Conservation (phyloP, 1,140 invertebrate genomes). For the Asobara japonica region DNA sequence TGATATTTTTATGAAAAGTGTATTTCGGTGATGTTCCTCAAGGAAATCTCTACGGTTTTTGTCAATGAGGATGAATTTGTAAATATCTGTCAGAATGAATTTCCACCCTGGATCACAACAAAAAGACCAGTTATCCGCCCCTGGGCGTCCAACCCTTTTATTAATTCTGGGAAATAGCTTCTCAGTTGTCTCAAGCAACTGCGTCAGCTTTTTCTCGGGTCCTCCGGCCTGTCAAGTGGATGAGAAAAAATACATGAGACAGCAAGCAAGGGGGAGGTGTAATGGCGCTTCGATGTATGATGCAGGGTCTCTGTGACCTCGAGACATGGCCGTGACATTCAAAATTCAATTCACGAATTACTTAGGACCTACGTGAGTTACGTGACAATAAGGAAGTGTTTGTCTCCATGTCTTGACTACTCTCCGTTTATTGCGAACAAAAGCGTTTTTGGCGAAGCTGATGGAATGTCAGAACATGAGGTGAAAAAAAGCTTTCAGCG, state of each 20-base stretch:
- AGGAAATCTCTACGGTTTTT: no score
- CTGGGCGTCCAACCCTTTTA: conserved; percentile 22
- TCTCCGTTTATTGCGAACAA: not conserved
- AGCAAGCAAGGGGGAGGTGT: not conserved
- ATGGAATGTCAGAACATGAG: not conserved
- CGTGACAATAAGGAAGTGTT: conserved; percentile 39
- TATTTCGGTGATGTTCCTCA: no score
- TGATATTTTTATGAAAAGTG: no score
- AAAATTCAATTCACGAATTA: conserved; percentile 55
- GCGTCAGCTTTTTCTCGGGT: not conserved
- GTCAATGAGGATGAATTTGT: no score
- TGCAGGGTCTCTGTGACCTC: not conserved
- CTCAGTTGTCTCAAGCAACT: not conserved
- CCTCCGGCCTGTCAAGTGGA: not conserved
- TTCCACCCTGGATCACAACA: no score
- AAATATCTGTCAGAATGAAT: no score
- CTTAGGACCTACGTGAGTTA: conserved; percentile 50
- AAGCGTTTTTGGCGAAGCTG: not conserved
- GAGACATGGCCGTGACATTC: conserved; percentile 32
- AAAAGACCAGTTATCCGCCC: no score
- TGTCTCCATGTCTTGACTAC: not conserved
- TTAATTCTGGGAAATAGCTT: not conserved
- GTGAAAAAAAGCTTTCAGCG: not conserved
- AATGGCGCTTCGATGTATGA: not conserved
- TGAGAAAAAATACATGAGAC: conserved; percentile 8